Percentiles rank a stretch among this genome's conserved stretches.
Conservation (phyloP, 1,140 invertebrate species). For the Lycorma delicatula region DNA sequence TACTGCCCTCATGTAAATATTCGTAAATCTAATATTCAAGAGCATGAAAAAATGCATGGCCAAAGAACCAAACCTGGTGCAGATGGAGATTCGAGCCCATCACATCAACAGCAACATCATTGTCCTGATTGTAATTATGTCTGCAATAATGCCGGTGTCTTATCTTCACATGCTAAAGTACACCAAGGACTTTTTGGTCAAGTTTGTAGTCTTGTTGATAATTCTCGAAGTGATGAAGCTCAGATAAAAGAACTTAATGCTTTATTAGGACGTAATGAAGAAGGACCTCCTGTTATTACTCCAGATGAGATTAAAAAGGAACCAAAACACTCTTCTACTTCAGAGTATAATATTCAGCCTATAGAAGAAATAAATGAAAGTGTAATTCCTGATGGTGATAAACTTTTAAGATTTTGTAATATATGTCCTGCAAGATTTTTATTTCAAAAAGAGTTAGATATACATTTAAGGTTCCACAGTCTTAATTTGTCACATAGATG, state of each 20-base stretch:
- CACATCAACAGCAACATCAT: slow-evolving; percentile 29
- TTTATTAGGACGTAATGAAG: slow-evolving; percentile 9
- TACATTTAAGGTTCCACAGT: slow-evolving; percentile 60
- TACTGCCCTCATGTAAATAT: slow-evolving; percentile 76
- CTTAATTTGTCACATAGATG: slow-evolving; percentile 55
- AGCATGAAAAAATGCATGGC: slow-evolving; percentile 80
- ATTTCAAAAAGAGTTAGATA: slow-evolving; percentile 52
- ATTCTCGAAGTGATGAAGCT: slow-evolving; percentile 50
- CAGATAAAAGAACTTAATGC: slow-evolving; percentile 51
- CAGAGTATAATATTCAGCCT: neutral
- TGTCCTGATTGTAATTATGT: slow-evolving; percentile 76
- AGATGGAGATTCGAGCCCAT: slow-evolving; percentile 17
- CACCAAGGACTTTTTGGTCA: slow-evolving; percentile 60
- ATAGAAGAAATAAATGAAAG: neutral
- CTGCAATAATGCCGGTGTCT: slow-evolving; percentile 61
- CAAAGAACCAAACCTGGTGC: slow-evolving; percentile 30
- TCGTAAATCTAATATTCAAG: slow-evolving; percentile 67
- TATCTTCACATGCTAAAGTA: slow-evolving; percentile 69
- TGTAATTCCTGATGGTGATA: neutral
- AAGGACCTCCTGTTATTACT: slow-evolving; percentile 6
- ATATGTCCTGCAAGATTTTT: slow-evolving; percentile 68
- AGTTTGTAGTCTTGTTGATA: slow-evolving; percentile 59
- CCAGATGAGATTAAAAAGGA: slow-evolving; percentile 11
- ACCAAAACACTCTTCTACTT: neutral
- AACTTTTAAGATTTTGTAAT: slow-evolving; percentile 43